phyloP scores from a whole-genome alignment of 2,888 invertebrate species.

The Boloria euphrosyne region DNA sequence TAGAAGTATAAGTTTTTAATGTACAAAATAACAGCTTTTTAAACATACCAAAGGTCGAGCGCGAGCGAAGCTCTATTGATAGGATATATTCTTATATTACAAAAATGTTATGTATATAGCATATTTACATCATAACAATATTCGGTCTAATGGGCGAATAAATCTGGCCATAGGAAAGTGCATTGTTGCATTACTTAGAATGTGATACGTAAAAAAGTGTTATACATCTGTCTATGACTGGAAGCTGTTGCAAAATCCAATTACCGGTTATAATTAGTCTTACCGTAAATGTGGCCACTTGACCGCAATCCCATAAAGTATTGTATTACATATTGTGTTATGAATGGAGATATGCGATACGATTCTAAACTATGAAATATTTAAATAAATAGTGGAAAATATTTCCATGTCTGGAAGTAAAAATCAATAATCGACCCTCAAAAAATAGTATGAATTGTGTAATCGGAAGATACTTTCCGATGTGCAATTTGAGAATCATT shows the following conservation, averaged over 20 bases:
- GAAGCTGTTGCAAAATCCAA: conserved; percentile 52
- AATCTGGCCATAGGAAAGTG: too few species aligned
- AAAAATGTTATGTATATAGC: too few species aligned
- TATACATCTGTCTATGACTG: conserved; percentile 56
- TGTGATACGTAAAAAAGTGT: conserved; percentile 28
- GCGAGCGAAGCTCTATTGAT: too few species aligned
- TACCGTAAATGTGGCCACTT: conserved; percentile 57
- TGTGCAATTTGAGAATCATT: conserved; percentile 80
- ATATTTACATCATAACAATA: too few species aligned
- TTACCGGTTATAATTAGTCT: conserved; percentile 59
- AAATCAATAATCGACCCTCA: conserved; percentile 43
- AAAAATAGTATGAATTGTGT: conserved; percentile 46
- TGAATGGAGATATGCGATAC: conserved; percentile 67
- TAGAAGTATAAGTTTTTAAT: too few species aligned
- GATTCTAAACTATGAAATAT: conserved; percentile 32
- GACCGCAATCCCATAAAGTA: conserved; percentile 66
- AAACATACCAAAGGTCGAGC: too few species aligned
- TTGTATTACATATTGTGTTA: conserved; percentile 60
- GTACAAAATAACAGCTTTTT: too few species aligned
- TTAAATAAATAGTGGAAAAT: conserved; percentile 14
- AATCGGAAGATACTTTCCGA: conserved; percentile 69
- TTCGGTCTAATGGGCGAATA: too few species aligned
- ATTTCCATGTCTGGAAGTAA: conserved; percentile 36
- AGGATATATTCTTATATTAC: too few species aligned
- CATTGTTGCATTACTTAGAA: conserved; percentile 19